These are phyloP conservation scores for Sebastolobus altivelis DNA, from an alignment of 2,797 vertebrate species.

Conservation along the genomic window DNA sequence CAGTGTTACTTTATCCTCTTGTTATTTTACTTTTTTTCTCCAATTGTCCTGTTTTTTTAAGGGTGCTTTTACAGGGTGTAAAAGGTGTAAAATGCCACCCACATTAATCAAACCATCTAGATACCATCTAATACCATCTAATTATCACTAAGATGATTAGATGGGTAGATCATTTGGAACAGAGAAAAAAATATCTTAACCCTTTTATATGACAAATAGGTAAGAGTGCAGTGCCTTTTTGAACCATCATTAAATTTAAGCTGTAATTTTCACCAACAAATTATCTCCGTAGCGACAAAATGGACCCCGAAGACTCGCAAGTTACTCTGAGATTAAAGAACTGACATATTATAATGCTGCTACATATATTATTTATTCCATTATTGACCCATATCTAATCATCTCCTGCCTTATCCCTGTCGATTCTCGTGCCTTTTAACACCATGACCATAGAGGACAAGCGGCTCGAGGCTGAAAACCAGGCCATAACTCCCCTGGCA, in stretches of 20 bases:
- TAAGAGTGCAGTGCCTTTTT: not conserved
- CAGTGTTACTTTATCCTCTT: not conserved
- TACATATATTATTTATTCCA: constrained; percentile 12
- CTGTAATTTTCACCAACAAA: constrained; percentile 1
- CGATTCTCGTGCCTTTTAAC: constrained; percentile 33
- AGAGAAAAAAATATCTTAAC: not conserved
- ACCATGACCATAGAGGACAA: constrained; percentile 43
- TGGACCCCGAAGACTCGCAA: not conserved
- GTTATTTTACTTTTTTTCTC: constrained; percentile 1
- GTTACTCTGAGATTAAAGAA: constrained; percentile 8
- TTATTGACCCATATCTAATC: constrained; percentile 50
- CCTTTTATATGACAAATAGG: not conserved
- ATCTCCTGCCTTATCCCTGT: constrained; percentile 16
- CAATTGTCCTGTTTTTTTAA: not conserved
- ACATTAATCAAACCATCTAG: constrained; percentile 2
- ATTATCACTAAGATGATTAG: not conserved
- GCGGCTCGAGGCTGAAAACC: constrained; percentile 35
- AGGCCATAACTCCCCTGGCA: constrained; percentile 49
- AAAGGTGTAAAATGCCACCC: constrained; percentile 20
- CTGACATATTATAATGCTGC: not conserved
- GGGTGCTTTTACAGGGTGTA: constrained; percentile 4
- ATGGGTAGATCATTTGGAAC: not conserved
- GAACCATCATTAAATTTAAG: not conserved
- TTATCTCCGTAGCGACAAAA: not conserved
- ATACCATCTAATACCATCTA: too few relatives aligned